A percentile compares a stretch with the other conserved stretches of the same genome.
Evolutionary conservation across 1,140 invertebrate genomes (phyloP).

Genomic region (Procambarus clarkii): DNA sequence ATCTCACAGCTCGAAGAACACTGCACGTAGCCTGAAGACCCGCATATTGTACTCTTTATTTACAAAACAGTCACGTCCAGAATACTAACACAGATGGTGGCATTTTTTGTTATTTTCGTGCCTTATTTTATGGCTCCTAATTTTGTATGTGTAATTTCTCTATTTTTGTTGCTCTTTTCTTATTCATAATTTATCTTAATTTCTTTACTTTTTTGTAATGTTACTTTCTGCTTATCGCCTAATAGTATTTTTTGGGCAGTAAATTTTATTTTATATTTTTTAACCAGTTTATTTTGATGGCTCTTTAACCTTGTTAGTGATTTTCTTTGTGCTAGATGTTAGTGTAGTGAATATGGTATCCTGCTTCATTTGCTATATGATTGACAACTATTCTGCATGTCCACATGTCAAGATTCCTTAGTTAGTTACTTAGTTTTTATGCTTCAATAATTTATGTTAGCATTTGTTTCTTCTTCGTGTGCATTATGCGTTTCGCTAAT

Average conservation of each 20-base stretch:
- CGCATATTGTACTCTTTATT: conserved; percentile 9
- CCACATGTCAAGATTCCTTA: not conserved
- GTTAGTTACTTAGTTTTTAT: not conserved
- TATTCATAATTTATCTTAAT: not conserved
- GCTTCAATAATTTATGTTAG: not conserved
- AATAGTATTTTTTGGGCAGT: not conserved
- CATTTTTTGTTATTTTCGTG: conserved; percentile 1
- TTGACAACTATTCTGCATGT: not conserved
- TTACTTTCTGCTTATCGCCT: not conserved
- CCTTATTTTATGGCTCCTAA: not conserved
- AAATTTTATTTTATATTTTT: conserved; percentile 18
- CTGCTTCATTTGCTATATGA: not conserved
- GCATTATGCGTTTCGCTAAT: not conserved
- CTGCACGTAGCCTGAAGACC: conserved; percentile 52
- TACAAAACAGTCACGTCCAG: not conserved
- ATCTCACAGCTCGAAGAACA: conserved; percentile 22
- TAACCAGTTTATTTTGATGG: not conserved
- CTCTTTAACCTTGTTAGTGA: not conserved
- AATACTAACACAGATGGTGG: not conserved
- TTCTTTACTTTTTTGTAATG: not conserved
- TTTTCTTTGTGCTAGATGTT: not conserved
- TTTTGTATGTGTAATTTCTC: not conserved
- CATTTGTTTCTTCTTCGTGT: not conserved
- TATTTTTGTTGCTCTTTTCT: not conserved
- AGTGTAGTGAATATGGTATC: not conserved